These are phyloP conservation scores for Tricholauxania praeusta DNA, from an alignment of 2,888 invertebrate genomes.

Conservation along the genomic window DNA sequence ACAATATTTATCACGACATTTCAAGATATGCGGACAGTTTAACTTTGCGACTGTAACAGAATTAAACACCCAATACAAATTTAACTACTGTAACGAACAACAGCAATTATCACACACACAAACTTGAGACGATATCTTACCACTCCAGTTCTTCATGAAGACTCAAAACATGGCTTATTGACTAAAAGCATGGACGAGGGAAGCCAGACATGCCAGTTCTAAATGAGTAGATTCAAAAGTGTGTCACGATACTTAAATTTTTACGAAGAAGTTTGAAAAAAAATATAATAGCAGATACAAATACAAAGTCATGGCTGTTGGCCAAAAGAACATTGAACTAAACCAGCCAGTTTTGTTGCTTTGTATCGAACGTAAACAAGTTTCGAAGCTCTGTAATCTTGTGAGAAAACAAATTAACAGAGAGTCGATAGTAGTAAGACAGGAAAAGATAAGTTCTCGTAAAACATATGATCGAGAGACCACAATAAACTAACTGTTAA, in stretches of 20 bases:
- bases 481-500: too few species aligned
- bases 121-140: too few species aligned
- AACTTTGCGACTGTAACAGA: constrained; percentile 12
- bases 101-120: too few species aligned
- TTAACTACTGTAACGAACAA: too few species aligned
- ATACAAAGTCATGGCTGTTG: constrained; percentile 30
- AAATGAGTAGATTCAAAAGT: constrained; percentile 41
- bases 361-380: constrained; percentile 7
- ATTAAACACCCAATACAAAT: neutral
- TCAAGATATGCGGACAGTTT: neutral
- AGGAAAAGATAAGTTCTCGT: too few species aligned
- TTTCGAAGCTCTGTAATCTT: constrained; percentile 7
- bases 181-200: too few species aligned
- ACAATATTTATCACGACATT: neutral
- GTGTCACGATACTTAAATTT: constrained; percentile 41
- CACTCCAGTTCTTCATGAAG: too few species aligned
- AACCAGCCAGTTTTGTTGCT: too few species aligned
- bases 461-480: too few species aligned
- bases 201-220: constrained; percentile 21
- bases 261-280: too few species aligned
- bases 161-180: too few species aligned
- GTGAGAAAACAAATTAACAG: neutral
- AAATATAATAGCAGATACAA: constrained; percentile 21
- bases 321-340: constrained; percentile 18
- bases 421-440: too few species aligned